phyloP scores from a whole-genome alignment of 1,140 invertebrate species.

The Tenebrio molitor region DNA sequence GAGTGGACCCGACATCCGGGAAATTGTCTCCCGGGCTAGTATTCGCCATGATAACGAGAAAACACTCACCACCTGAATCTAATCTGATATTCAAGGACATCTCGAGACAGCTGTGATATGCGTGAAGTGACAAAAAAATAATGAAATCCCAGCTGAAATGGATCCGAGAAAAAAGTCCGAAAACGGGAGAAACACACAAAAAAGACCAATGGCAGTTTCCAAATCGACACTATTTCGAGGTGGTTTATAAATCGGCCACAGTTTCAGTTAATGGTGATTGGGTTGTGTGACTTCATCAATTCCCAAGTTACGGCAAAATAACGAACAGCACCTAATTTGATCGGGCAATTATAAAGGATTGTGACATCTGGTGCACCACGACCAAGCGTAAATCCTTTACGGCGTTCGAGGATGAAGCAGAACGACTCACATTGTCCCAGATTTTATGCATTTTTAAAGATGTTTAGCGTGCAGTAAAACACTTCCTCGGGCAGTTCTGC shows the following conservation, averaged over 20 bases:
- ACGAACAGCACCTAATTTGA: no score
- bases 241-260: no score
- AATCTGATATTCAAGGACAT: slow-evolving; percentile 27
- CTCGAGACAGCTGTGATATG: slow-evolving; percentile 1
- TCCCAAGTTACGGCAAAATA: background rate
- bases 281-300: background rate
- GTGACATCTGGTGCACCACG: slow-evolving; percentile 1
- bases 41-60: slow-evolving; percentile 36
- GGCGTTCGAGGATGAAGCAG: no score
- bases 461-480: slow-evolving; percentile 28
- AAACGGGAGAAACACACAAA: no score
- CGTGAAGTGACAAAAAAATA: background rate
- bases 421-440: background rate
- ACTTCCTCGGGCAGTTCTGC: slow-evolving; percentile 10
- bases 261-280: background rate
- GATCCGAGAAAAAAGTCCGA: no score
- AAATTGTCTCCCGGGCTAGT: slow-evolving; percentile 32
- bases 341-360: background rate
- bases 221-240: no score
- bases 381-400: background rate
- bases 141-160: background rate
- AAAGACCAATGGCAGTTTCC: no score
- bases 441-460: slow-evolving; percentile 21
- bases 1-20: slow-evolving; percentile 43
- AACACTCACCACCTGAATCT: slow-evolving; percentile 42